Percentiles rank a stretch among this genome's conserved stretches.
Evolutionary conservation across 1,140 invertebrate species (phyloP).

Genomic region (Pristionchus pacificus): DNA sequence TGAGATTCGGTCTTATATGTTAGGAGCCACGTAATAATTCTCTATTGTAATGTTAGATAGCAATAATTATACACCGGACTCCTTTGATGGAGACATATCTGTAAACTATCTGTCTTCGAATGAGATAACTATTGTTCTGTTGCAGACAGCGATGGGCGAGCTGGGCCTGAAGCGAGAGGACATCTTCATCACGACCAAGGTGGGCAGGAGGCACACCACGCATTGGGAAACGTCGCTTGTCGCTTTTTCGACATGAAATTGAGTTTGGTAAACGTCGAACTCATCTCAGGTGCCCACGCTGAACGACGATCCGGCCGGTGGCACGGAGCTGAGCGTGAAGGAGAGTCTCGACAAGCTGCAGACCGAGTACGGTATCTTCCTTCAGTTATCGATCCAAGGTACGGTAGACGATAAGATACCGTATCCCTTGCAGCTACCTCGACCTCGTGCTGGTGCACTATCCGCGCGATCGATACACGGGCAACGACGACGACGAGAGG

Average conservation of each 20-base stretch:
- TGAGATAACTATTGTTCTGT: background rate
- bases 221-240: background rate
- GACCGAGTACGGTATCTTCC: slow-evolving; percentile 15
- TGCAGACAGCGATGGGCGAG: slow-evolving; percentile 52
- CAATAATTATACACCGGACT: background rate
- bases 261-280: background rate
- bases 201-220: slow-evolving; percentile 42
- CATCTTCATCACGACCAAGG: slow-evolving; percentile 66
- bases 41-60: background rate
- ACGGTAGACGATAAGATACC: no score
- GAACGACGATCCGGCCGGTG: slow-evolving; percentile 14
- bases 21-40: background rate
- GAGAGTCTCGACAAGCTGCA: slow-evolving; percentile 23
- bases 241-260: background rate
- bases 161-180: slow-evolving; percentile 58
- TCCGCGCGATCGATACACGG: slow-evolving; percentile 30
- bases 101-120: no score
- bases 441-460: slow-evolving; percentile 34
- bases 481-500: slow-evolving; percentile 2
- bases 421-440: slow-evolving; percentile 18
- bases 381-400: no score
- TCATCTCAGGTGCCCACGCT: slow-evolving; percentile 2
- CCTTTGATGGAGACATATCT: background rate
- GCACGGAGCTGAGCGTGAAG: slow-evolving; percentile 11
- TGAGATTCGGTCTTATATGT: background rate